Percentiles rank a stretch among this genome's conserved stretches.
Conservation (phyloP, 2,113 vertebrate species). For the Ursus arctos region DNA sequence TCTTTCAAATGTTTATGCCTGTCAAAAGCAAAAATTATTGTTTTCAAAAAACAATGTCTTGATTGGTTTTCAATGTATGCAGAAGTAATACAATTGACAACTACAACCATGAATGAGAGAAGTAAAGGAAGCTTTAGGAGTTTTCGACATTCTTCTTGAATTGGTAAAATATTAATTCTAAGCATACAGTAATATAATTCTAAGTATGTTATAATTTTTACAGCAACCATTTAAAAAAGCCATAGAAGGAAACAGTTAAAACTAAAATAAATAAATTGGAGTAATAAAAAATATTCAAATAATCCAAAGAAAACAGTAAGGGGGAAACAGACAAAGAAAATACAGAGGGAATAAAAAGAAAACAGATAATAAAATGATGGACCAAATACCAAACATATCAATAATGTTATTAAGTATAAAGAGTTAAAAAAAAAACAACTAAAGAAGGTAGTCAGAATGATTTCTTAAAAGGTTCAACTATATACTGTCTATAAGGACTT, state of each 20-base stretch:
- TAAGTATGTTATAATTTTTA: not conserved
- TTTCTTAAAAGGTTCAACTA: not conserved
- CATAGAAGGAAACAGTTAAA: not conserved
- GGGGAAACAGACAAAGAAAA: not conserved
- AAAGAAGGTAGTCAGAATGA: not conserved
- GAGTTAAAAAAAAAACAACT: not conserved
- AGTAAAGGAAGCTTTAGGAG: not conserved
- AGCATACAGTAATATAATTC: not conserved
- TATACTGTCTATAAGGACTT: not conserved
- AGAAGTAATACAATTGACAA: not conserved
- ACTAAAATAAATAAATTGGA: not conserved
- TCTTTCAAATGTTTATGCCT: not conserved
- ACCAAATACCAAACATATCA: not conserved
- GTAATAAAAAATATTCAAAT: not conserved
- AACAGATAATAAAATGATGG: not conserved
- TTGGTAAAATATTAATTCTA: constrained; percentile 11
- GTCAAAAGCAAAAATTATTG: constrained; percentile 2
- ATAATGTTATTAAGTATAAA: not conserved
- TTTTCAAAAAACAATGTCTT: not conserved
- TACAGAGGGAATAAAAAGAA: not conserved
- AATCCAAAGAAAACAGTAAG: not conserved
- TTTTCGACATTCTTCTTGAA: not conserved
- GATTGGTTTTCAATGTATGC: not conserved
- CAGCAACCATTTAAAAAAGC: not conserved
- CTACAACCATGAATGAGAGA: not conserved